Evolutionary conservation across 2,797 vertebrate species (phyloP).

Genomic region (Mus spretus): DNA sequence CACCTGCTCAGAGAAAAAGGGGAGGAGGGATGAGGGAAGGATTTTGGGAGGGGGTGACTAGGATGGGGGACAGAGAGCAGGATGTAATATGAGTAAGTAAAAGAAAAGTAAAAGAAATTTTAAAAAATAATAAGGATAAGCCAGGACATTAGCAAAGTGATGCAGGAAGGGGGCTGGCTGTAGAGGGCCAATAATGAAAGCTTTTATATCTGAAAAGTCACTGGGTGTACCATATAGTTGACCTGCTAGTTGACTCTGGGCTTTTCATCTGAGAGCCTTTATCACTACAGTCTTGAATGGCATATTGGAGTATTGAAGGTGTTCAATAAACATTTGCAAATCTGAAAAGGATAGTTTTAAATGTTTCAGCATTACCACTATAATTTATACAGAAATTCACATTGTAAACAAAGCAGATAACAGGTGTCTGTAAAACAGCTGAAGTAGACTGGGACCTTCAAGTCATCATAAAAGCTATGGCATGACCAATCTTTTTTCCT

Average conservation of each 20-base stretch:
- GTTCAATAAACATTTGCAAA: slow-evolving; percentile 19
- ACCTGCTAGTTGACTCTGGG: neutral
- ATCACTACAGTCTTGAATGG: too few species aligned
- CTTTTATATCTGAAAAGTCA: neutral
- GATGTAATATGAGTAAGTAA: neutral
- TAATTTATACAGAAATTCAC: too few species aligned
- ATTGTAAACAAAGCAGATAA: too few species aligned
- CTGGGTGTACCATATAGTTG: neutral
- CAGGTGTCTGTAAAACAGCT: too few species aligned
- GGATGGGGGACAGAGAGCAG: neutral
- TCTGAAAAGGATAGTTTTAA: neutral
- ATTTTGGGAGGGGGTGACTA: neutral
- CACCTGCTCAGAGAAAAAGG: too few species aligned
- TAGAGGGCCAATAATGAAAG: neutral
- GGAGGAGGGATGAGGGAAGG: neutral
- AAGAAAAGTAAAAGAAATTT: neutral
- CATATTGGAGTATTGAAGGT: neutral
- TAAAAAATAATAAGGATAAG: neutral
- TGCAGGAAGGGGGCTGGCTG: neutral
- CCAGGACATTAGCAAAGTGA: neutral
- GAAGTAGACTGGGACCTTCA: too few species aligned
- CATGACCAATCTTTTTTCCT: neutral
- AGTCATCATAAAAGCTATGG: too few species aligned
- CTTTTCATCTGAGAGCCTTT: neutral
- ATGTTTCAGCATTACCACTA: too few species aligned